Conservation (phyloP, 1,140 invertebrate genomes). For the Drosophila ohnishii region DNA sequence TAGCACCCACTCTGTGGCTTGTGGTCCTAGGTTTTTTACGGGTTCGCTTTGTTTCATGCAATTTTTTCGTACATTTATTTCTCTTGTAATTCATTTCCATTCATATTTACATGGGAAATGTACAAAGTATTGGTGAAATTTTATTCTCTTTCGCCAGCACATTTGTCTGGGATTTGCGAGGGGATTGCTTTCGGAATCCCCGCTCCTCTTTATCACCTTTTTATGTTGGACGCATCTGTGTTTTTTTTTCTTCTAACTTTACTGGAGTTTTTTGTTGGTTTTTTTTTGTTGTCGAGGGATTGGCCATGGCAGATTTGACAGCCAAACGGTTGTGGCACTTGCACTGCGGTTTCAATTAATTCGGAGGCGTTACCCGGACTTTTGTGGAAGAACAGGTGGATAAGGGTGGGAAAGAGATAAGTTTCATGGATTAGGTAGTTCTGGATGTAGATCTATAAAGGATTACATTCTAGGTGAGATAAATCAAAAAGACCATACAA, state of each 20-base stretch:
- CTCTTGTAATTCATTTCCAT: constrained; percentile 80
- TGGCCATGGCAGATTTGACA: constrained; percentile 50
- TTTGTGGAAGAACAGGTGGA: constrained; percentile 1
- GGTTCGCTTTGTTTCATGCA: constrained; percentile 67
- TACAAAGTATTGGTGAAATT: constrained; percentile 54
- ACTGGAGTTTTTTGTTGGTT: constrained; percentile 33
- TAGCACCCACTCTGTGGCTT: constrained; percentile 25
- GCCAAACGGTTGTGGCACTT: constrained; percentile 61
- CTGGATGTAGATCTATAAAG: constrained; percentile 19
- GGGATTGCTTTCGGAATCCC: constrained; percentile 46
- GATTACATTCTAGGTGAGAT: constrained; percentile 21
- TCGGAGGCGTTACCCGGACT: constrained; percentile 55
- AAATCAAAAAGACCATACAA: background rate
- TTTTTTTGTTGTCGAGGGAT: constrained; percentile 38
- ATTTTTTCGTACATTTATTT: constrained; percentile 79
- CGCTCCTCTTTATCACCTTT: constrained; percentile 31
- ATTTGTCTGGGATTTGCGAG: constrained; percentile 74
- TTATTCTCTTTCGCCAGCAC: constrained; percentile 51
- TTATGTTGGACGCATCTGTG: constrained; percentile 67
- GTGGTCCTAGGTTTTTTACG: constrained; percentile 54
- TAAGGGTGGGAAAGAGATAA: background rate
- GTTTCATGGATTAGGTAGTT: constrained; percentile 6
- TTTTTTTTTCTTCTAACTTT: constrained; percentile 32
- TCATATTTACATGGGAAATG: constrained; percentile 74
- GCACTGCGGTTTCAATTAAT: constrained; percentile 77